Evolutionary conservation across 2,797 vertebrate genomes (phyloP).

Genomic region (Pangasius krempfi): DNA sequence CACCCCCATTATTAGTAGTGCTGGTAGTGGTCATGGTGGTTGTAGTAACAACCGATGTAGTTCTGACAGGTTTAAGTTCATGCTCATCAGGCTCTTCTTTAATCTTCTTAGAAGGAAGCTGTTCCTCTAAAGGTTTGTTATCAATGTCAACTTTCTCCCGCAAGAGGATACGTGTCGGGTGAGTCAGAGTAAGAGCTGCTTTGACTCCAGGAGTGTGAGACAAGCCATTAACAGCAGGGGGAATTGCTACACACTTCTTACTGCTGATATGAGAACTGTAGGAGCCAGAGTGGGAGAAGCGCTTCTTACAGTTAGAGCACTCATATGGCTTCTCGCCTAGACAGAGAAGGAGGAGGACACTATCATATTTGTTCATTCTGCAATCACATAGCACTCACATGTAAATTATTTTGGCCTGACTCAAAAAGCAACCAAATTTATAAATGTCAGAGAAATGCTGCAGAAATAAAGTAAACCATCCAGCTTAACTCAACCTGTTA

Average conservation of each 20-base stretch:
- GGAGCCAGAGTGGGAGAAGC: constrained; percentile 98
- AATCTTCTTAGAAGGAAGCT: constrained; percentile 95
- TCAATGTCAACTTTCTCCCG: constrained; percentile 90
- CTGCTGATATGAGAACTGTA: constrained; percentile 99
- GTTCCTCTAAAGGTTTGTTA: constrained; percentile 90
- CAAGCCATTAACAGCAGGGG: constrained; percentile 82
- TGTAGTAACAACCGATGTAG: constrained; percentile 81
- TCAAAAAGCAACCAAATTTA: background rate
- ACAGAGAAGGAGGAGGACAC: constrained; percentile 11
- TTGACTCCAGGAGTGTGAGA: constrained; percentile 77
- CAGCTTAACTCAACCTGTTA: background rate
- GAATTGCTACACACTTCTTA: constrained; percentile 89
- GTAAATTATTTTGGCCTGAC: background rate
- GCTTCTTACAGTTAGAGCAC: constrained; percentile 97
- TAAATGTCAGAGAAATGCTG: background rate
- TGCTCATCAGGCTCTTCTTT: constrained; percentile 97
- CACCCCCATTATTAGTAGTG: constrained; percentile 48
- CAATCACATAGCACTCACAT: background rate
- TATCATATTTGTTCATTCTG: constrained; percentile 6
- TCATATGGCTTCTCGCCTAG: constrained; percentile 98
- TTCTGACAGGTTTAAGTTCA: constrained; percentile 68
- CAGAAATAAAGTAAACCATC: background rate
- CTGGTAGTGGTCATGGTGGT: constrained; percentile 65
- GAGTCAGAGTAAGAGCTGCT: constrained; percentile 79
- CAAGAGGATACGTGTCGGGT: constrained; percentile 81